Base-by-base conservation (phyloP, 2,113 vertebrate genomes). In the Esox niger region DNA sequence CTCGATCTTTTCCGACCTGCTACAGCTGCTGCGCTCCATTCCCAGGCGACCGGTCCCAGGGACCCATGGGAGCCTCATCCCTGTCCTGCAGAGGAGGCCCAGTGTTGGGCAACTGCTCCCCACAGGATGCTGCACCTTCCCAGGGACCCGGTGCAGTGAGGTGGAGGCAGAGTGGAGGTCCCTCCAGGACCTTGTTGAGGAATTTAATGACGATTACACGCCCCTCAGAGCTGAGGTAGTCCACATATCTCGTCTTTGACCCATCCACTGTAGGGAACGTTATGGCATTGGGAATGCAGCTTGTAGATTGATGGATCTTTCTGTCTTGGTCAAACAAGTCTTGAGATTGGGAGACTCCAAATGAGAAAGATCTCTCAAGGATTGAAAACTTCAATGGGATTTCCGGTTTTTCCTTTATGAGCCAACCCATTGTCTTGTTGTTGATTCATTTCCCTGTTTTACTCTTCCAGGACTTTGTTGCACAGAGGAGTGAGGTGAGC, bases 161-260 rank as follows among this genome's bases (percentile, higher is more conserved):
- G 78, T 31, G 76, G 71, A 78, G 33, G 69, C 80, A 52, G 72
- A 77, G 27, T 80, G 71, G 80, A 84, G 79, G 68, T 84, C 66
- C 76, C 72, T 89, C 26, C 80, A 87, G 54, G 85, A 91, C 17
- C 82, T 92, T 26, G 76, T 89, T 64, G 86, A 88, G 64, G 86
- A 89, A 54, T 91, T 91, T 84, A 81, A 91, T 79, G 89, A 92
- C 79, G 83, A 91, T 54, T 92, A 91, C 72, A 68, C 58, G n/a
- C 71, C 85, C 62, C 67, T 91, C 31, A 87, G 68, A 73, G 62
- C 70, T 46, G 81, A 91, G 92, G 91, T 92, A 91, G 86, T 43
- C 71, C 65, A 15, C 1, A 62, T 29, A 29, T 70, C 8, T 55
- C 29, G 46, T 63, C 13, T 15, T 27, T 31, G n/a, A 25, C 6